These are phyloP conservation scores for Ictidomys tridecemlineatus DNA, from an alignment of 2,113 vertebrate genomes.

Conservation along the genomic window DNA sequence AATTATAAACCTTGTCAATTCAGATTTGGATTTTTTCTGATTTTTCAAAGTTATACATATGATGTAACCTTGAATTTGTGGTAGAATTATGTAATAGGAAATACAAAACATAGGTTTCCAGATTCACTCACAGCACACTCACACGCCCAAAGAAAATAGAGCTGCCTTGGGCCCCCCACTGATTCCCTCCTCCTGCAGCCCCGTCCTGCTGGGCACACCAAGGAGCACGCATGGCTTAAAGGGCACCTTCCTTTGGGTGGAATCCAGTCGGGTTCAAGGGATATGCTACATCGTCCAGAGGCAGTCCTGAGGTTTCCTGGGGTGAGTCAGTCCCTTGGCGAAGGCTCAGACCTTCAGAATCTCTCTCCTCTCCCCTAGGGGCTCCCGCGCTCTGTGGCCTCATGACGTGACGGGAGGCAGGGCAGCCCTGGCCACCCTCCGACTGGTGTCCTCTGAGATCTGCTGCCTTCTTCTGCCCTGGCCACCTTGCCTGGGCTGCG, in stretches of 20 bases:
- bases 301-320: neutral
- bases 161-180: neutral
- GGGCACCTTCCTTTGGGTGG: neutral
- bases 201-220: neutral
- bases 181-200: neutral
- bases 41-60: conserved; percentile 2
- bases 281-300: neutral
- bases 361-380: neutral
- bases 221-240: neutral
- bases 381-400: neutral
- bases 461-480: neutral
- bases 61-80: neutral
- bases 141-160: fast-evolving
- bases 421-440: neutral
- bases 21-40: neutral
- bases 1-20: neutral
- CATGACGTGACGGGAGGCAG: no score
- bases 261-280: neutral
- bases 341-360: neutral
- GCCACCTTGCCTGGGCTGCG: neutral
- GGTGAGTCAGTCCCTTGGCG: neutral
- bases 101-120: neutral
- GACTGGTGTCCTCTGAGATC: neutral
- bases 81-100: neutral
- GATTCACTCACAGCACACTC: no score